Base-by-base conservation (phyloP, 2,113 vertebrate species). In the Australoheros scitulus region DNA sequence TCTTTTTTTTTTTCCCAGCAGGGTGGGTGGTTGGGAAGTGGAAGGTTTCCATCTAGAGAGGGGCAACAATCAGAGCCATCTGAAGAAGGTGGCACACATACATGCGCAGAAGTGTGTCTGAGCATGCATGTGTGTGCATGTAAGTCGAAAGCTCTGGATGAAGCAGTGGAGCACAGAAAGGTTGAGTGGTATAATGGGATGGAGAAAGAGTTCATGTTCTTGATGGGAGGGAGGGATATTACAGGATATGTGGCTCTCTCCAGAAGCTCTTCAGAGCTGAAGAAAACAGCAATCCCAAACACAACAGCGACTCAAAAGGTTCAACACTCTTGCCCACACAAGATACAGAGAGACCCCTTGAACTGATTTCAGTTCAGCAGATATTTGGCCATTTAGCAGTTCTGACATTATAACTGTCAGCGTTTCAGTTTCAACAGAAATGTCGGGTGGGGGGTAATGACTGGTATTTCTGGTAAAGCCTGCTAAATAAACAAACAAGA, bases 151-250 rank as follows among this genome's bases (percentile, higher is more conserved):
- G 76, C 74, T 79, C 17, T 24, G 61, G 65, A 77, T 26, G 70
- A 79, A 32, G 63, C 55, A 14, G 61, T 3, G 56, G 41, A 84
- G 56, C 65, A 81, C 52, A 43, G 79, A n/a, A 58, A 79, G 82
- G 79, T 68, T 77, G 81, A 89, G 79, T 83, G 81, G 85, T 76
- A 87, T 60, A 75, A 90, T 81, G 80, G 63, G 47, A 65, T 80
- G 64, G 17, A 79, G 58, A 87, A 58, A 74, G 61, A 77, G 82
- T 85, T 83, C 76, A 75, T 68, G 77, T 82, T 82, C 29, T 76
- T 43, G 74, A 81, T 77, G 85, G 65, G 74, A 58, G 22, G 38
- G 61, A 22, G 7, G 82, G 78, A 61, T 50, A 74, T 82, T 81
- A 80, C 63, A 82, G 84, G 77, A 72, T 52, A 0, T 55, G 68